Percentiles rank a stretch among this genome's conserved stretches.
These are phyloP conservation scores for Chlamydotis undulata DNA, from an alignment of 2,113 vertebrate species.

Conservation along the genomic window DNA sequence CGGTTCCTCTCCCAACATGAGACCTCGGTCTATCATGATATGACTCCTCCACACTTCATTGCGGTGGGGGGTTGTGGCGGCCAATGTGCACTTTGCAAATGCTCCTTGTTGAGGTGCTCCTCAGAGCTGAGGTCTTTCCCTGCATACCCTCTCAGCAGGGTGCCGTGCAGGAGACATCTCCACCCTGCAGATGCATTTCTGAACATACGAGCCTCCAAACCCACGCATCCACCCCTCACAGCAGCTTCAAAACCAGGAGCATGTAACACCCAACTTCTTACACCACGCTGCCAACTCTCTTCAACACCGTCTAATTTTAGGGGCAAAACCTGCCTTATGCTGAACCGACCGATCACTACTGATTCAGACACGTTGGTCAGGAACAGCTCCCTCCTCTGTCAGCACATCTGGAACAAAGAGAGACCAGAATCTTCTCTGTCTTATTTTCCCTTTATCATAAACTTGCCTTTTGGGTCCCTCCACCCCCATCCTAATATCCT, in stretches of 20 bases:
- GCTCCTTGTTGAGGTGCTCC: fast-evolving
- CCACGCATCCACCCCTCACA: not conserved
- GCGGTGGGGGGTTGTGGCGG: not conserved
- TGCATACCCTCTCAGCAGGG: fast-evolving
- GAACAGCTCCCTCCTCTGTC: not conserved
- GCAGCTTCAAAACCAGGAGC: not conserved
- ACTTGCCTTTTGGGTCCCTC: not conserved
- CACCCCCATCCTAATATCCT: not conserved
- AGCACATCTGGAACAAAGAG: not conserved
- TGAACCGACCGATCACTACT: not conserved
- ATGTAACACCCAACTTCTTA: not conserved
- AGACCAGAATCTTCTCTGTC: not conserved
- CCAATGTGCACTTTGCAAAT: not conserved
- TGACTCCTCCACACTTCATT: not conserved
- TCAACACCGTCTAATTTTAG: not conserved
- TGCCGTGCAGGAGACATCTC: not conserved
- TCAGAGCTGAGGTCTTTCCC: fast-evolving
- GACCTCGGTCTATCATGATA: fast-evolving
- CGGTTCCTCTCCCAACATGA: not conserved
- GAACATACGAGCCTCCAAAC: not conserved
- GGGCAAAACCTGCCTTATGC: not conserved
- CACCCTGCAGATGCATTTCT: not conserved
- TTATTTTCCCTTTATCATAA: not conserved
- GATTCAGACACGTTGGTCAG: not conserved
- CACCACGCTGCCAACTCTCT: fast-evolving